phyloP scores from a whole-genome alignment of 64 coral and sea anemone genomes.

The Pocillopora damicornis region DNA sequence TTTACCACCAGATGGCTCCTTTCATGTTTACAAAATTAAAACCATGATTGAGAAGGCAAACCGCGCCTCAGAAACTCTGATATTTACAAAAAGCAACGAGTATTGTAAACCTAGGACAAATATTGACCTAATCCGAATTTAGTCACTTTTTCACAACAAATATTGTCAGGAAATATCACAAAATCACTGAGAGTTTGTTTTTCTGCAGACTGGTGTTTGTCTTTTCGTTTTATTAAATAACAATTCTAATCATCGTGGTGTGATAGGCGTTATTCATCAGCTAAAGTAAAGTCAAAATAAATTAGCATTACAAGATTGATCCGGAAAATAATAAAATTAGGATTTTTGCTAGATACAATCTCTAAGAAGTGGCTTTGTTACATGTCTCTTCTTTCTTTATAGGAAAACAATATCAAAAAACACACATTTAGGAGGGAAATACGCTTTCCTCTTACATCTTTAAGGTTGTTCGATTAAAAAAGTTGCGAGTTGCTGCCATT shows the following conservation, averaged over 20 bases:
- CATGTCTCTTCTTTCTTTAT: no score
- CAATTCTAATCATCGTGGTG: neutral
- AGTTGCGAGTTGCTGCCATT: neutral
- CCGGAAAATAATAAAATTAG: constrained; percentile 11
- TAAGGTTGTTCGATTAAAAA: neutral
- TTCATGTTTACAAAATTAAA: neutral
- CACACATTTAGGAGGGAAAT: neutral
- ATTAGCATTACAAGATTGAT: neutral
- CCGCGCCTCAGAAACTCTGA: neutral
- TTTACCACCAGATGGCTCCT: neutral
- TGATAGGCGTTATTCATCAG: neutral
- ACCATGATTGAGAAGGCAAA: neutral
- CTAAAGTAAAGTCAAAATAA: neutral
- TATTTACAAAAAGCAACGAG: neutral
- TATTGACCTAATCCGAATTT: constrained; percentile 12
- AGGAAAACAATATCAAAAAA: neutral
- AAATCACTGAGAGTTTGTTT: neutral
- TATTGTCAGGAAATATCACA: constrained; percentile 15
- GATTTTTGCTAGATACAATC: neutral
- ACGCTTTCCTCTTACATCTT: neutral
- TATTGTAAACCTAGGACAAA: neutral
- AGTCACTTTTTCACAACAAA: constrained; percentile 16
- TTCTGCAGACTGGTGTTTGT: neutral
- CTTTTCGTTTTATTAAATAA: constrained; percentile 14
- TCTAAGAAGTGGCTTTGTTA: neutral